Conservation (phyloP, 2,888 invertebrate species). For the Sipha maydis region DNA sequence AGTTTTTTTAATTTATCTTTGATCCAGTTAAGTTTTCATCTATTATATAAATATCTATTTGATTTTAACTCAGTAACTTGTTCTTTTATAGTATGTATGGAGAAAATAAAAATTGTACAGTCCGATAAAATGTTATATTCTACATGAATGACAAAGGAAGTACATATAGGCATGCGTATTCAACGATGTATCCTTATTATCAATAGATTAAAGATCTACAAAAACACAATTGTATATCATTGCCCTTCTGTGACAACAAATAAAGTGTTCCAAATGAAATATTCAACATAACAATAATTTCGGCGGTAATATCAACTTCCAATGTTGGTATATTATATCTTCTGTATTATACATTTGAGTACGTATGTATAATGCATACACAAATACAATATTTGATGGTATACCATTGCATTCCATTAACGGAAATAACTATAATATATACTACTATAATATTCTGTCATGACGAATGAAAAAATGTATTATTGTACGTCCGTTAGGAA, state of each 20-base stretch:
- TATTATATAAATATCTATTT: slow-evolving; percentile 19
- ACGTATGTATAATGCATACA: background rate
- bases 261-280: slow-evolving; percentile 28
- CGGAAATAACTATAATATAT: background rate
- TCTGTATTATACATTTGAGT: background rate
- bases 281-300: slow-evolving; percentile 39
- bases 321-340: background rate
- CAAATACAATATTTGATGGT: too few relatives aligned
- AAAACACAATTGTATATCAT: slow-evolving; percentile 42
- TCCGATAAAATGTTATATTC: slow-evolving; percentile 25
- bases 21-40: slow-evolving; percentile 8
- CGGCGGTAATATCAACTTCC: background rate
- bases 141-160: slow-evolving; percentile 5
- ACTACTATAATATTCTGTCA: background rate
- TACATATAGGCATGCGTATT: background rate
- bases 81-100: slow-evolving; percentile 5
- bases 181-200: slow-evolving; percentile 13
- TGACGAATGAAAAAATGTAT: too few relatives aligned
- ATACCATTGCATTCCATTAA: too few relatives aligned
- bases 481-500: too few relatives aligned
- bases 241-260: slow-evolving; percentile 39
- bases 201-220: slow-evolving; percentile 43
- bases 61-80: background rate
- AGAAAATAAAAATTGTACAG: slow-evolving; percentile 14
- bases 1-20: slow-evolving; percentile 4